phyloP scores from a whole-genome alignment of 2,888 invertebrate species.

The Tipula unca region DNA sequence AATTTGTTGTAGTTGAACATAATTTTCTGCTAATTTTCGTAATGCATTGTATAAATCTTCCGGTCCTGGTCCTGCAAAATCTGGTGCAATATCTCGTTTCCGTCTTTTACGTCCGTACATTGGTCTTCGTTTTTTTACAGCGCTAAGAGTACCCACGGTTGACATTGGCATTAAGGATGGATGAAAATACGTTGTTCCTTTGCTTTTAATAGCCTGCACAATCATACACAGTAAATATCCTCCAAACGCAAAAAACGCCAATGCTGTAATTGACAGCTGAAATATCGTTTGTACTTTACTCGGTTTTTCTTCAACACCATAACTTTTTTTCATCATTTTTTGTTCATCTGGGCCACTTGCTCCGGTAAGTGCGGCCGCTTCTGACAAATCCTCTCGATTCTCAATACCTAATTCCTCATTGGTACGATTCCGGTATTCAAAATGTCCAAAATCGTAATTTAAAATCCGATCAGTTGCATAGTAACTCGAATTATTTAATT shows the following conservation, averaged over 20 bases:
- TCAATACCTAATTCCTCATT: not conserved
- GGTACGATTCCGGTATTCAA: not conserved
- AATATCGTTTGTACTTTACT: slow-evolving; percentile 66
- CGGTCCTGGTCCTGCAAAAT: slow-evolving; percentile 33
- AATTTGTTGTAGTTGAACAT: slow-evolving; percentile 30
- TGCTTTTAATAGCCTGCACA: slow-evolving; percentile 63
- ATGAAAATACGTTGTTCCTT: slow-evolving; percentile 43
- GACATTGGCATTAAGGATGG: slow-evolving; percentile 31
- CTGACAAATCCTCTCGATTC: not conserved
- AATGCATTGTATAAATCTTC: slow-evolving; percentile 41
- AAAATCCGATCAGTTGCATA: slow-evolving; percentile 14
- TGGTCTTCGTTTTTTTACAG: slow-evolving; percentile 14
- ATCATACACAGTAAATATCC: slow-evolving; percentile 72
- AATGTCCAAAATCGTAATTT: not conserved
- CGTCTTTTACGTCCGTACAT: slow-evolving; percentile 21
- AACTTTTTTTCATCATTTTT: not conserved
- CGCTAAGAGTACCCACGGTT: not conserved
- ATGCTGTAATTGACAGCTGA: slow-evolving; percentile 65
- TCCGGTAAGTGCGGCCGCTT: not conserved
- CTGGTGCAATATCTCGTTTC: slow-evolving; percentile 34
- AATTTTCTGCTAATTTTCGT: slow-evolving; percentile 42
- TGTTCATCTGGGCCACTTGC: not conserved
- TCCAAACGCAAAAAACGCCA: slow-evolving; percentile 77
- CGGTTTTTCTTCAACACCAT: slow-evolving; percentile 44
- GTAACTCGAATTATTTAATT: not conserved